Percentiles rank a stretch among this genome's conserved stretches.
These are phyloP conservation scores for Ariolimax columbianus DNA, from an alignment of 2,888 invertebrate species.

Conservation along the genomic window DNA sequence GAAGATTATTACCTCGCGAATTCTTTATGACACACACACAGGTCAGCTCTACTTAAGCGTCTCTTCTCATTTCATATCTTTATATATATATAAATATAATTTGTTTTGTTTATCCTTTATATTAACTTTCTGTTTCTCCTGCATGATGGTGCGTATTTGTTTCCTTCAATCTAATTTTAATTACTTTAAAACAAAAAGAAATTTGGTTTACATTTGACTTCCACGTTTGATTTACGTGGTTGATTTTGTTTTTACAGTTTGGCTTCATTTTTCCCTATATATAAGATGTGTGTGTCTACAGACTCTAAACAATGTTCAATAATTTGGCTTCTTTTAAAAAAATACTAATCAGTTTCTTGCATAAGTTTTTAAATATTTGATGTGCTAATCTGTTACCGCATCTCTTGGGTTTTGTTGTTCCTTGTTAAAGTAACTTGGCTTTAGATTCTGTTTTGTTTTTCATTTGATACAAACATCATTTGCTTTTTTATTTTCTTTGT, in stretches of 20 bases:
- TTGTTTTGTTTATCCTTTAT: conserved; percentile 31
- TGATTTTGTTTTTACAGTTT: background rate
- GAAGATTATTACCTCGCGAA: conserved; percentile 79
- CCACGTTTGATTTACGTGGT: background rate
- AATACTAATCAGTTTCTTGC: background rate
- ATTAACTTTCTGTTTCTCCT: conserved; percentile 33
- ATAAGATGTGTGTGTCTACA: no score
- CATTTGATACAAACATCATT: background rate
- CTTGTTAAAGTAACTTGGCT: conserved; percentile 6
- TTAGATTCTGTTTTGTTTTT: background rate
- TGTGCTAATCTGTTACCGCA: background rate
- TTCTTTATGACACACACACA: conserved; percentile 79
- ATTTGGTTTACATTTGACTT: background rate
- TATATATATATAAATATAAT: conserved; percentile 34
- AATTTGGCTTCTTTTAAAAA: background rate
- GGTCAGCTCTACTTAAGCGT: conserved; percentile 67
- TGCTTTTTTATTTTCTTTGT: background rate
- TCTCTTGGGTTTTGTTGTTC: background rate
- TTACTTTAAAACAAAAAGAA: no score
- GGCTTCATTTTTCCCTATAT: background rate
- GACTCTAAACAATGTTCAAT: background rate
- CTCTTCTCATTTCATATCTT: conserved; percentile 52
- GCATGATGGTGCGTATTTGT: conserved; percentile 50
- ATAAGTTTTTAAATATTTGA: background rate
- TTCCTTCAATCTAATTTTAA: conserved; percentile 19